A percentile compares a stretch with the other conserved stretches of the same genome.
These are phyloP conservation scores for Laothoe populi DNA, from an alignment of 2,888 invertebrate genomes.

Conservation along the genomic window DNA sequence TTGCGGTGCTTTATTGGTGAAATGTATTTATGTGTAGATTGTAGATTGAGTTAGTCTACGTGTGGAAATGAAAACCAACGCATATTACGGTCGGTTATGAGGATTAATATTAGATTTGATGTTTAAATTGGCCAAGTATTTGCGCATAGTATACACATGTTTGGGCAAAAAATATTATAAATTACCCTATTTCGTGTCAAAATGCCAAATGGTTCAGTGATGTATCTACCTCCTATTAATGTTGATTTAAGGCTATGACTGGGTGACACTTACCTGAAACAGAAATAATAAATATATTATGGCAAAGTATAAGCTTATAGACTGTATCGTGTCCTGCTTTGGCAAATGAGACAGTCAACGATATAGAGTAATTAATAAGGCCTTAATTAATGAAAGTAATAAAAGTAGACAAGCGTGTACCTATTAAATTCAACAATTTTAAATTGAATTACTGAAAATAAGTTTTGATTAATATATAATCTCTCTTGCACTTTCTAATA, in stretches of 20 bases:
- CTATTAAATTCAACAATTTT: no score
- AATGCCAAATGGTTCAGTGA: background rate
- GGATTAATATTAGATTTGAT: background rate
- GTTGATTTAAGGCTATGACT: constrained; percentile 16
- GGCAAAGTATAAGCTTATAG: background rate
- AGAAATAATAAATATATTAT: constrained; percentile 29
- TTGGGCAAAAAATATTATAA: background rate
- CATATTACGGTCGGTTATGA: constrained; percentile 1
- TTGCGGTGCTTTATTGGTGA: constrained; percentile 23
- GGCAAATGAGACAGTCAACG: no score
- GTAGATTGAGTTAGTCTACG: constrained; percentile 8
- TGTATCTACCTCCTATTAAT: constrained; percentile 6
- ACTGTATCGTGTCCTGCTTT: no score
- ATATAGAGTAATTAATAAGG: no score
- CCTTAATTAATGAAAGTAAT: no score
- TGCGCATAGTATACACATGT: background rate
- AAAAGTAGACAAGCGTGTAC: no score
- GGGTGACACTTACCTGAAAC: constrained; percentile 51
- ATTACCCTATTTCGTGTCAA: no score
- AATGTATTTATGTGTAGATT: constrained; percentile 23
- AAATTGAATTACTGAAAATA: no score
- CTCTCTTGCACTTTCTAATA: background rate
- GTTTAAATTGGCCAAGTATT: background rate
- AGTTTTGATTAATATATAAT: no score
- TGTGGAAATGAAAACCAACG: constrained; percentile 18